These are phyloP conservation scores for Channa striata DNA, from an alignment of 2,797 vertebrate species.

Conservation along the genomic window DNA sequence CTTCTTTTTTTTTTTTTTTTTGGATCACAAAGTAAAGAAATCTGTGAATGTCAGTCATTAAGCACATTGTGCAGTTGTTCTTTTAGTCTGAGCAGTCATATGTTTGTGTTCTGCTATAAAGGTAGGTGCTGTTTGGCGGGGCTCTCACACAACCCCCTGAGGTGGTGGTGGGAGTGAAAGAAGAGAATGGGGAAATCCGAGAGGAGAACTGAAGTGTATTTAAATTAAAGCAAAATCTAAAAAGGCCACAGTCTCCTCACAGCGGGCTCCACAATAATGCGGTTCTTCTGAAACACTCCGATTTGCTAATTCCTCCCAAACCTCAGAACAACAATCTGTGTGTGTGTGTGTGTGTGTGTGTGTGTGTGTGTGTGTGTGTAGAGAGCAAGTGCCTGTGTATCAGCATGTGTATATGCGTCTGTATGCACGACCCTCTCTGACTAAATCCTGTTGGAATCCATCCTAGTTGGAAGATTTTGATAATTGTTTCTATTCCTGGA, in stretches of 20 bases:
- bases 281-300: constrained; percentile 36
- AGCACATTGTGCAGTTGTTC: constrained; percentile 1
- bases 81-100: constrained; percentile 12
- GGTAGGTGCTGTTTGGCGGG: constrained; percentile 1
- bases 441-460: constrained; percentile 64
- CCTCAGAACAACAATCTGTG: constrained; percentile 6
- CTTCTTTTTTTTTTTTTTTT: too few species aligned
- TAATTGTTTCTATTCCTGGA: constrained; percentile 68
- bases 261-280: constrained; percentile 61
- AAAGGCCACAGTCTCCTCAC: constrained; percentile 46
- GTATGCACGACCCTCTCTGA: constrained; percentile 40
- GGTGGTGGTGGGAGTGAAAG: constrained; percentile 27
- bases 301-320: constrained; percentile 61
- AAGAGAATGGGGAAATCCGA: constrained; percentile 22
- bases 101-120: background rate
- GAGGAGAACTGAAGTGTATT: constrained; percentile 50
- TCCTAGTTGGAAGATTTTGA: constrained; percentile 65
- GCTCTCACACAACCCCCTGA: constrained; percentile 34
- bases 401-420: constrained; percentile 16
- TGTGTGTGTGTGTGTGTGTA: constrained; percentile 14
- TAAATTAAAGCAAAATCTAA: constrained; percentile 46
- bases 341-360: too few species aligned
- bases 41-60: constrained; percentile 24
- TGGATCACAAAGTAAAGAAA: background rate
- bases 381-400: constrained; percentile 12